phyloP scores from a whole-genome alignment of 2,797 vertebrate genomes.

The Scolopax rusticola region DNA sequence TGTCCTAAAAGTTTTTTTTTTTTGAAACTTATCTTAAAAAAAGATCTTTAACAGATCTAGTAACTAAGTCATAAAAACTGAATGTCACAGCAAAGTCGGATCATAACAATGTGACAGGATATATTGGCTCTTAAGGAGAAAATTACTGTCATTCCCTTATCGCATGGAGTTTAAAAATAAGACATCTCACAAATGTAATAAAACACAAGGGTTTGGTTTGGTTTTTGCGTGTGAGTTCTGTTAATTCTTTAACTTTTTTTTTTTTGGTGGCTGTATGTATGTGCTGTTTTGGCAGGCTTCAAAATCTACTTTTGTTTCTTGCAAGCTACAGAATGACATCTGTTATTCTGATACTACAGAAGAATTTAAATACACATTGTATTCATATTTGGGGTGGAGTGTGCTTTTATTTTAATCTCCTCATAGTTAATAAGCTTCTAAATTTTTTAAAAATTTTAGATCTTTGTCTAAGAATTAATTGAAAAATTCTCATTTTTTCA shows the following conservation, averaged over 20 bases:
- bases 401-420: neutral
- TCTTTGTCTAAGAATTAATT: neutral
- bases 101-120: slow-evolving; percentile 8
- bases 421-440: neutral
- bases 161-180: neutral
- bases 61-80: neutral
- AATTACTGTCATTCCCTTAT: neutral
- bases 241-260: neutral
- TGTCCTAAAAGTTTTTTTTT: neutral
- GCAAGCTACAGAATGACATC: neutral
- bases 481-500: neutral
- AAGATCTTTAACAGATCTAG: neutral
- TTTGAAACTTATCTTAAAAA: neutral
- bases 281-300: neutral
- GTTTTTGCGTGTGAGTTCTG: neutral
- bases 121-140: slow-evolving; percentile 1
- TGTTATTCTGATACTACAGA: neutral
- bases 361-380: neutral
- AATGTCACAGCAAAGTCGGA: slow-evolving; percentile 2
- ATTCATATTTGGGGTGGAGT: neutral
- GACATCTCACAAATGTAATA: neutral
- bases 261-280: neutral
- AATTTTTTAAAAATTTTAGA: neutral
- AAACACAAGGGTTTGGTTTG: neutral
- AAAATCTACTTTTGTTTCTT: neutral